Conservation (phyloP, 2,797 vertebrate species). For the Rhinoraja longicauda region DNA sequence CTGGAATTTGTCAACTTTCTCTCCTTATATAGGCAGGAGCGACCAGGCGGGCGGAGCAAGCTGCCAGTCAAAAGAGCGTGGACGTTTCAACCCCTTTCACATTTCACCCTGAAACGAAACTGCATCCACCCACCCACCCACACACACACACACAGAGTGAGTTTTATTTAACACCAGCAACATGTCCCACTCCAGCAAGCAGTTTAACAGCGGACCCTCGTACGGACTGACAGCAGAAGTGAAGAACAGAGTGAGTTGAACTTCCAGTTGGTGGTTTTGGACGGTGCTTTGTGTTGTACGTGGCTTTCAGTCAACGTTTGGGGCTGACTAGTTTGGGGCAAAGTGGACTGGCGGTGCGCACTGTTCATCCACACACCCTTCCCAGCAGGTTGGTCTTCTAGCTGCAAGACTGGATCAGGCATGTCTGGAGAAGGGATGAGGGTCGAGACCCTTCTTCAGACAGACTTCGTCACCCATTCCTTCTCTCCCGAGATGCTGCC, state of each 20-base stretch:
- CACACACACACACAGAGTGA: too few species aligned
- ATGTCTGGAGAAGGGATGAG: too few species aligned
- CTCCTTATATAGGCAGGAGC: conserved; percentile 57
- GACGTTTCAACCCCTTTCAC: accelerated
- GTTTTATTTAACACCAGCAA: background rate
- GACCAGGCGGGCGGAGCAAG: conserved; percentile 44
- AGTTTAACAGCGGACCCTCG: conserved; percentile 45
- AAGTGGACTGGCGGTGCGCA: too few species aligned
- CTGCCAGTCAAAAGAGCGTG: conserved; percentile 1
- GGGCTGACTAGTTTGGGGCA: too few species aligned
- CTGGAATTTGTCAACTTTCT: conserved; percentile 49
- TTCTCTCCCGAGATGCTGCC: too few species aligned
- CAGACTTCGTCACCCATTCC: too few species aligned
- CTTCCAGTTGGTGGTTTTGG: background rate
- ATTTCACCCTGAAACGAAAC: conserved; percentile 32
- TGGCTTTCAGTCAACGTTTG: too few species aligned
- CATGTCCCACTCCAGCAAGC: conserved; percentile 37
- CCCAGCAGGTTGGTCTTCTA: background rate
- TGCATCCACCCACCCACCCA: too few species aligned
- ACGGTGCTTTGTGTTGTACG: background rate
- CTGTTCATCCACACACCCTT: too few species aligned
- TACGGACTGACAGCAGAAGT: conserved; percentile 45
- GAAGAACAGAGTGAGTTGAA: conserved; percentile 41
- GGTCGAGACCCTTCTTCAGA: too few species aligned
- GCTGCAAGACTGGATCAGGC: background rate